Conservation (phyloP, 2,113 vertebrate genomes). For the Chaetura pelagica region DNA sequence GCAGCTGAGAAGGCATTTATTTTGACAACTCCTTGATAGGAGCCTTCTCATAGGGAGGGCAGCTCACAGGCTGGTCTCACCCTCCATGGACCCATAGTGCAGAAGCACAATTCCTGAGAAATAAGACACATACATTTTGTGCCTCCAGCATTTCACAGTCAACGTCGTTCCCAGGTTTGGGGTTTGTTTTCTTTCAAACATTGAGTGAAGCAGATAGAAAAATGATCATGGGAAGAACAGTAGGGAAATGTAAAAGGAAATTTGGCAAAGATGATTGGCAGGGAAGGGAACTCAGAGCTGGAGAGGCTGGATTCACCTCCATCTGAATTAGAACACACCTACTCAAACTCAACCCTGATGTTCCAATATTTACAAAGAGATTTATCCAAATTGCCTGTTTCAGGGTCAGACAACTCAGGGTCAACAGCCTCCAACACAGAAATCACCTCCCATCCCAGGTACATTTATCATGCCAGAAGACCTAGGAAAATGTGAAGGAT, state of each 20-base stretch:
- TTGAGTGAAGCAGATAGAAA: background rate
- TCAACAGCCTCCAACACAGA: background rate
- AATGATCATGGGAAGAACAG: background rate
- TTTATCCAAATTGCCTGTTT: background rate
- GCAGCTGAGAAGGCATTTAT: slow-evolving; percentile 27
- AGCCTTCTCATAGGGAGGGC: background rate
- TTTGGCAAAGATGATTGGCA: background rate
- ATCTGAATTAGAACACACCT: background rate
- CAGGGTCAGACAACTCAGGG: background rate
- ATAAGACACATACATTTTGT: background rate
- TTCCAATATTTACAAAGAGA: background rate
- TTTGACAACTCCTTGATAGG: background rate
- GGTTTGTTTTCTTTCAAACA: background rate
- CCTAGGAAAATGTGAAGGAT: background rate
- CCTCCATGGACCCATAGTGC: background rate
- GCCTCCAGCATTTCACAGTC: background rate
- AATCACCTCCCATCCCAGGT: background rate
- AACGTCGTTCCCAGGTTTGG: background rate
- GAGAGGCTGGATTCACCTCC: background rate
- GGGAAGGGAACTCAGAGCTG: background rate
- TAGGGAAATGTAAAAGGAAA: background rate
- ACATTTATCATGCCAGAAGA: background rate
- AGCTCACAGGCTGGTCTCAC: background rate
- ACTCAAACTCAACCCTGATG: background rate
- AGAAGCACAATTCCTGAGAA: background rate